phyloP scores from a whole-genome alignment of 2,797 vertebrate genomes.

The Apogon hyalosoma region DNA sequence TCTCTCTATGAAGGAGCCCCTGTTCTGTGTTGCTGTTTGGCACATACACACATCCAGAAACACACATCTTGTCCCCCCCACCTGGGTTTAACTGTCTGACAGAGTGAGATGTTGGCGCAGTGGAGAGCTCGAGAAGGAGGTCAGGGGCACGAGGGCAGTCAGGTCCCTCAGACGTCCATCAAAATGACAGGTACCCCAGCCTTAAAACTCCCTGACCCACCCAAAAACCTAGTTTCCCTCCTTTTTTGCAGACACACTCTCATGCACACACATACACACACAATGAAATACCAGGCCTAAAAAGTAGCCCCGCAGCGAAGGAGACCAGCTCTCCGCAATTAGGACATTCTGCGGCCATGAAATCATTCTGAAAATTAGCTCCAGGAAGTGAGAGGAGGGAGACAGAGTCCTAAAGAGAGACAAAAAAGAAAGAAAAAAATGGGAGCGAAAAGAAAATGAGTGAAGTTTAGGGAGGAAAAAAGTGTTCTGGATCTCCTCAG shows the following conservation, averaged over 20 bases:
- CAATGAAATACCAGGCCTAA: slow-evolving; percentile 68
- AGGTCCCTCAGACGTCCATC: slow-evolving; percentile 83
- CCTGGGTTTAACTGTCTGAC: slow-evolving; percentile 81
- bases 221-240: slow-evolving; percentile 68
- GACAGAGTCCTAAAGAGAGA: slow-evolving; percentile 68
- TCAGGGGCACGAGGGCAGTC: slow-evolving; percentile 81
- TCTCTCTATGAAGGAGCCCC: slow-evolving; percentile 67
- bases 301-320: slow-evolving; percentile 80
- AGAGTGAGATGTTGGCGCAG: slow-evolving; percentile 75
- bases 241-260: slow-evolving; percentile 57
- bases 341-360: slow-evolving; percentile 85
- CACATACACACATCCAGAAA: slow-evolving; percentile 45
- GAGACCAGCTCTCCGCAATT: slow-evolving; percentile 82
- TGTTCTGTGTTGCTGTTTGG: slow-evolving; percentile 72
- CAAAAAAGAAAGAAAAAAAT: slow-evolving; percentile 47
- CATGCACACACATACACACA: slow-evolving; percentile 41
- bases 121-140: slow-evolving; percentile 74
- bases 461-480: slow-evolving; percentile 62
- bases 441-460: slow-evolving; percentile 51
- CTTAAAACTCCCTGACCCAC: slow-evolving; percentile 78
- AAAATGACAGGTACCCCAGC: slow-evolving; percentile 82
- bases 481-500: slow-evolving; percentile 79
- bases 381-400: slow-evolving; percentile 79
- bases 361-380: slow-evolving; percentile 85
- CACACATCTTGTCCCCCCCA: slow-evolving; percentile 59